These are phyloP conservation scores for Dasysyrphus tricinctus DNA, from an alignment of 2,888 invertebrate species.

Conservation along the genomic window DNA sequence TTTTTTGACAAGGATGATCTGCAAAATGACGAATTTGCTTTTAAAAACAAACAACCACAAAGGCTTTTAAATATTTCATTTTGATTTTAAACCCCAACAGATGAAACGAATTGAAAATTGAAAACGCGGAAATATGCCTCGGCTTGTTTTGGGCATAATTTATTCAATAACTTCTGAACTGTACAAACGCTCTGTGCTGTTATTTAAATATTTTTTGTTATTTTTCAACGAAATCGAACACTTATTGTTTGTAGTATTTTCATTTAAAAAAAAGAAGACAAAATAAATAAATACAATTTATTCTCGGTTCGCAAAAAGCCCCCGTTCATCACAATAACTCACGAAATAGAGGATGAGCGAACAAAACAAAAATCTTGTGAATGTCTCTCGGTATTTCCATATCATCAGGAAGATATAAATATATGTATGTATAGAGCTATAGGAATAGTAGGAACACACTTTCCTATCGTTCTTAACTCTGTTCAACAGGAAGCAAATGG, in stretches of 20 bases:
- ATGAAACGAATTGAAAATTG: not conserved
- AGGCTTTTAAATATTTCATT: conserved; percentile 8
- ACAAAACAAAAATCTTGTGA: not conserved
- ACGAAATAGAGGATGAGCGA: not conserved
- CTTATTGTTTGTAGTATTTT: conserved; percentile 8
- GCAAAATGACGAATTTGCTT: conserved; percentile 21
- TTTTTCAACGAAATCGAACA: conserved; percentile 20
- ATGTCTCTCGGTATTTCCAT: not conserved
- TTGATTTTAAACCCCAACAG: conserved; percentile 9
- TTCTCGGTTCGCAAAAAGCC: not conserved
- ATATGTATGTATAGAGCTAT: not conserved
- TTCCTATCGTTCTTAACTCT: not conserved
- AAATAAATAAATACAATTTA: conserved; percentile 4
- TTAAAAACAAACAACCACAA: conserved; percentile 24
- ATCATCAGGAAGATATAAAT: not conserved
- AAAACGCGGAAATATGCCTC: not conserved
- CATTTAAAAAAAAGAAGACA: not conserved
- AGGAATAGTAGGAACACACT: not conserved
- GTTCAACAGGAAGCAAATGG: conserved; percentile 34
- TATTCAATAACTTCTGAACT: conserved; percentile 14
- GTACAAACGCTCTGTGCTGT: not conserved
- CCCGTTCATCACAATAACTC: conserved; percentile 15
- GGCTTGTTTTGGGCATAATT: conserved; percentile 1
- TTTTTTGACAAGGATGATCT: conserved; percentile 10
- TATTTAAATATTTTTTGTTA: conserved; percentile 8